Evolutionary conservation across 2,888 invertebrate genomes (phyloP), one percentile per base, ranked within the genome.

Genomic region (Ligdia adustata): DNA sequence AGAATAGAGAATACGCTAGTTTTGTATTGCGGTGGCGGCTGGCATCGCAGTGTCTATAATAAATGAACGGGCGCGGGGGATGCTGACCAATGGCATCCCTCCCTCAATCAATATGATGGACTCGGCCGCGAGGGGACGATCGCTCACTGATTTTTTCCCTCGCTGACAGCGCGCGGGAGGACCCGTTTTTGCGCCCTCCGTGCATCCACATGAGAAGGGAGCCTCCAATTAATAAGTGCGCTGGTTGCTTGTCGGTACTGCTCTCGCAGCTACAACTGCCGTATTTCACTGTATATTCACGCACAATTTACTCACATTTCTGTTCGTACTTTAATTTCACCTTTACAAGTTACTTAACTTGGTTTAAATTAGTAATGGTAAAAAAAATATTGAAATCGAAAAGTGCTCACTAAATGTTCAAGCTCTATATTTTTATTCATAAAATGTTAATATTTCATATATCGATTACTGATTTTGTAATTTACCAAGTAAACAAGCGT

Each of bases 81-180:
- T 77, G 87, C 85, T 89, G 90, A 88, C 89, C 90, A 88, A 84
- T 85, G 87, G 87, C 81, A 79, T 83, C 85, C 90, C 89, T 86
- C 90, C 91, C 90, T 90, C 91, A 91, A 91, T 91, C 91, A 91
- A 91, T 91, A 91, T 91, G 91, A 91, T 90, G 90, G 90, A 91
- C 90, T 90, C 85, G 77, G 78, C 69, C 86, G 87, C 89, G 89
- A 89, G 90, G 90, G 90, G 90, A 86, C 90, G 88, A 89, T 90
- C 90, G 90, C 88, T 90, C 90, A 90, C 90, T 88, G 89, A 90
- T 90, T 90, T 90, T 90, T 90, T 90, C 87, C 90, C 88, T 87
- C 88, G 84, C 87, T 88, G 88, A 88, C 88, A 88, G 84, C 80
- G 82, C 82, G 79, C 82, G 82, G 86, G 85, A 86, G 88, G 84